These are phyloP conservation scores for Scylla paramamosain DNA, from an alignment of 1,140 invertebrate species.

Conservation along the genomic window DNA sequence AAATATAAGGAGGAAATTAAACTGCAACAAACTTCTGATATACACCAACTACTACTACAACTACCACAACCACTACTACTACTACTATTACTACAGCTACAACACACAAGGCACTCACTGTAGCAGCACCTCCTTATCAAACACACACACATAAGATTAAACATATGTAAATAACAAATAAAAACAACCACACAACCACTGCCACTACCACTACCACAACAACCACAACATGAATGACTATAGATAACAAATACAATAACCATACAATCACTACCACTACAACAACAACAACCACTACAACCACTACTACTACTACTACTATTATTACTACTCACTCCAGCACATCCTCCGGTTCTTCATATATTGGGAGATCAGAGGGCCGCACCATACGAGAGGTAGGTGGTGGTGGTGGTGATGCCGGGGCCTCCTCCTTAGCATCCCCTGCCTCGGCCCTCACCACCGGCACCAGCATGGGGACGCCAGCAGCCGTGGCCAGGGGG, in stretches of 20 bases:
- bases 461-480: slow-evolving; percentile 34
- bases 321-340: slow-evolving; percentile 55
- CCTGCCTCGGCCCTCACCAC: slow-evolving; percentile 58
- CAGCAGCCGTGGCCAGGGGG: slow-evolving; percentile 60
- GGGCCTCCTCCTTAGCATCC: not conserved
- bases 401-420: not conserved
- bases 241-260: not conserved
- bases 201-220: not conserved
- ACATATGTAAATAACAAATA: too few relatives aligned
- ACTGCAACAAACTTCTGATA: too few relatives aligned
- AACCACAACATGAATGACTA: not conserved
- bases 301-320: not conserved
- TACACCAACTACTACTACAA: too few relatives aligned
- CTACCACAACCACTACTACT: too few relatives aligned
- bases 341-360: slow-evolving; percentile 63
- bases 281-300: too few relatives aligned
- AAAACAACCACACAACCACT: too few relatives aligned
- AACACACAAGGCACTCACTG: too few relatives aligned
- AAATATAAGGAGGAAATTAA: too few relatives aligned
- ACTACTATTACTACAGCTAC: too few relatives aligned
- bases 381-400: slow-evolving; percentile 62
- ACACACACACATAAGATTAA: too few relatives aligned
- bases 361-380: slow-evolving; percentile 71
- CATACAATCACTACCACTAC: not conserved
- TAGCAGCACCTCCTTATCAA: too few relatives aligned